Percentiles rank a stretch among this genome's conserved stretches.
phyloP scores from a whole-genome alignment of 2,888 invertebrate species.

The Lycaena phlaeas region DNA sequence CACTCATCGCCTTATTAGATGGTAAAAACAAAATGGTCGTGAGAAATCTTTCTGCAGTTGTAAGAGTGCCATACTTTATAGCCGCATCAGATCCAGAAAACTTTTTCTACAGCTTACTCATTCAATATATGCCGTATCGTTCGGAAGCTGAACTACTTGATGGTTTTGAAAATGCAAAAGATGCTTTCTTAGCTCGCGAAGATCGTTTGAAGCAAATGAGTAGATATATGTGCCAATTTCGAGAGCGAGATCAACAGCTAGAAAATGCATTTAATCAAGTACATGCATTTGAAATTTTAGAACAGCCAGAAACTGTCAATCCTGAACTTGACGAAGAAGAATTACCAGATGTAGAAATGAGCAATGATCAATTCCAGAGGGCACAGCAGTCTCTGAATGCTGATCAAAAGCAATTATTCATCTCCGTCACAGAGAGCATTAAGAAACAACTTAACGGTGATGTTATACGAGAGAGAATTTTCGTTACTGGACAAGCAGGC shows the following conservation, averaged over 20 bases:
- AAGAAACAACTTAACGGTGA: conserved; percentile 15
- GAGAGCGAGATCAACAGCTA: conserved; percentile 22
- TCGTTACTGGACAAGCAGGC: conserved; percentile 19
- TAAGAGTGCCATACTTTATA: conserved; percentile 23
- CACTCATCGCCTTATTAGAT: conserved; percentile 12
- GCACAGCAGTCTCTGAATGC: conserved; percentile 15
- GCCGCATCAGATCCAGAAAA: conserved; percentile 26
- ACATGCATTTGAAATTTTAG: conserved; percentile 19
- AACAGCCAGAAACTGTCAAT: conserved; percentile 18
- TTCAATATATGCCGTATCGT: conserved; percentile 26
- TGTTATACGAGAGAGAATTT: conserved; percentile 14
- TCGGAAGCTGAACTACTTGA: conserved; percentile 22
- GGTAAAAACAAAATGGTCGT: conserved; percentile 13
- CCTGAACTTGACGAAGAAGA: conserved; percentile 15
- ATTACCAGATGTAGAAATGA: conserved; percentile 14
- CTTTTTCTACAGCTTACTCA: conserved; percentile 27
- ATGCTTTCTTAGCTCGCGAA: conserved; percentile 15
- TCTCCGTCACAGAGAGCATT: conserved; percentile 18
- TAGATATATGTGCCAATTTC: conserved; percentile 15
- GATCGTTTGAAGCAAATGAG: conserved; percentile 9
- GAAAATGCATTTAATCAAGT: conserved; percentile 26
- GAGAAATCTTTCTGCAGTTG: conserved; percentile 13
- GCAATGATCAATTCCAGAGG: conserved; percentile 17
- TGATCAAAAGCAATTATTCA: conserved; percentile 13
- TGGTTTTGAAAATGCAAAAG: conserved; percentile 20